Base-by-base conservation (phyloP, 1,140 invertebrate species). In the Sipha flava region DNA sequence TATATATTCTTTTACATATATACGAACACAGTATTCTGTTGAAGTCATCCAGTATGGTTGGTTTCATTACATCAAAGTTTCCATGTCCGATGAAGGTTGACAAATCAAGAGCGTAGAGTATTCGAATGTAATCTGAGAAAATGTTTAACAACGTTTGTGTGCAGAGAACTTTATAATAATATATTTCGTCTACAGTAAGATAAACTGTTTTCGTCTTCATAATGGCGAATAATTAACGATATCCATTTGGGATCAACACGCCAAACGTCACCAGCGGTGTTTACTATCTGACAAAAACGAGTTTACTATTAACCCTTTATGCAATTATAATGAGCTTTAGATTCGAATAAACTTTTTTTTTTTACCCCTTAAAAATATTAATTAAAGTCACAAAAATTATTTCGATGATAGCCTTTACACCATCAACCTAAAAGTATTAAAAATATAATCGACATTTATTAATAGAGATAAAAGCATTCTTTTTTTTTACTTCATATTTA, bases 1-100 rank as follows among this genome's bases (percentile, higher is more conserved):
- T n/a, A n/a, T n/a, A n/a, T n/a, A n/a, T n/a, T n/a, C n/a, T n/a
- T n/a, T n/a, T n/a, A 29, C 29, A 31, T 18, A 31, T 31, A 59
- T 2, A 10, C 14, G 1, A 59, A 59, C 2, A 59, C 3, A 1
- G n/a, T 18, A 18, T 31, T 59, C 29, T 31, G 26, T 59, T 16
- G 26, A 34, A 62, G 31, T 62, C 31, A 9, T 10, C 10, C 1
- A n/a, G 9, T 37, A 37, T 2, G 34, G 62, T 64, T 64, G 62
- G 62, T 64, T 64, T 64, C 62, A 64, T 31, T 16, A 40, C 62
- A 64, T 64, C 62, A 64, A 64, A 64, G 62, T 64, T 64, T 64
- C 7, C 9, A 18, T 40, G 34, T 21, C 62, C n/a, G 18, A 40
- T 64, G 31, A 64, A 40, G 62, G 37, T 7, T 64, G 18, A 21